A percentile compares a stretch with the other conserved stretches of the same genome.
Evolutionary conservation across 2,888 invertebrate genomes (phyloP).

Genomic region (Nephrotoma guestfalica): DNA sequence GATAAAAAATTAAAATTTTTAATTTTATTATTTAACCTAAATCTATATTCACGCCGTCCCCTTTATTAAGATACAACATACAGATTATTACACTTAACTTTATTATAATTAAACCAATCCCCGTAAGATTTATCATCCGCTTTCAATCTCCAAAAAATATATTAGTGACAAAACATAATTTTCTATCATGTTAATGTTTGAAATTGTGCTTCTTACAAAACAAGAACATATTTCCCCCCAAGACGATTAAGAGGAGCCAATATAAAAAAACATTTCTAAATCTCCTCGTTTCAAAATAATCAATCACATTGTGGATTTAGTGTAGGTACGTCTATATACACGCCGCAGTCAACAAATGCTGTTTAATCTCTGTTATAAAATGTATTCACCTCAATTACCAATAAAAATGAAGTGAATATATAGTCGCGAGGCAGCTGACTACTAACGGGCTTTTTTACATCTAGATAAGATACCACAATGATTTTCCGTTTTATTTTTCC

Average conservation of each 20-base stretch:
- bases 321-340: neutral
- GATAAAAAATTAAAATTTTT: no score
- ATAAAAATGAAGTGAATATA: neutral
- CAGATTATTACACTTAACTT: neutral
- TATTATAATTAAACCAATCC: neutral
- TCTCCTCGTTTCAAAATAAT: neutral
- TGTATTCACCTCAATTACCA: neutral
- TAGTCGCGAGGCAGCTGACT: neutral
- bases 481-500: neutral
- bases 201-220: neutral
- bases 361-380: neutral
- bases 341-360: neutral
- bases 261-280: neutral
- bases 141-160: neutral
- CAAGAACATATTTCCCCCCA: neutral
- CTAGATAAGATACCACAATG: neutral
- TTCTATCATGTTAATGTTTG: neutral
- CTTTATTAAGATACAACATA: no score
- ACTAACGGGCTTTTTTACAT: neutral
- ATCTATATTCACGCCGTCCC: no score
- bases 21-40: no score
- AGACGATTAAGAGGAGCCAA: neutral
- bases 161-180: neutral
- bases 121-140: neutral
- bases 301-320: neutral